Evolutionary conservation across 2,797 vertebrate species (phyloP), one percentile per base, ranked within the genome.

Genomic region (Menidia menidia): DNA sequence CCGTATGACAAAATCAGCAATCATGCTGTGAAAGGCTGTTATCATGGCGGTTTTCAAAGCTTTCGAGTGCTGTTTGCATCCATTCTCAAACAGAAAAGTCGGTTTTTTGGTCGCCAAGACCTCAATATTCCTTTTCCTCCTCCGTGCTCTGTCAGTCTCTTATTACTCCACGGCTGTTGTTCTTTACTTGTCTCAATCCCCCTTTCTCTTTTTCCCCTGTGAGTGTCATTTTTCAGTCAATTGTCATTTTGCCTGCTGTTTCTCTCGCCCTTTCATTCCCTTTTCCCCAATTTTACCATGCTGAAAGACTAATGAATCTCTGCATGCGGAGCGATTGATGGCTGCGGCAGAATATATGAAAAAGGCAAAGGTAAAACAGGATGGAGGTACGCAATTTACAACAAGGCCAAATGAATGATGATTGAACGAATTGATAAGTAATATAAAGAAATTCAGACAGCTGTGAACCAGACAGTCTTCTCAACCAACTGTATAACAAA

Each of bases 191-290:
- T 71, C 75, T 83, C 83, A 64, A 56, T 71, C 57, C 47, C 55
- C 42, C 30, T 58, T 53, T 74, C 65, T 63, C 53, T 81, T 85
- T 78, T 68, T 91, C 70, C 41, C 19, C 1, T 57, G 64, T 55
- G 81, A 77, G 79, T 90, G 82, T 86, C 73, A 86, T 83, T 88
- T 74, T 89, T 85, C 87, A 86, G 78, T 48, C 68, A 56, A 70
- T 86, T 85, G 84, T 87, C 83, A 82, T 82, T 85, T 81, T 14
- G 65, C 16, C 52, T 54, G 51, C 85, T 64, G 59, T 31, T 50
- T 76, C 54, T 58, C 18, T 39, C 33, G 48, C 64, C 55, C 54
- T n/a, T 39, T 53, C 35, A 39, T 10, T 39, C 35, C 6, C 65
- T 53, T 65, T 58, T 35, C 71, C 50, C 65, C 32, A 48, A 61